phyloP scores from a whole-genome alignment of 2,797 vertebrate species.

The Streptopelia turtur region DNA sequence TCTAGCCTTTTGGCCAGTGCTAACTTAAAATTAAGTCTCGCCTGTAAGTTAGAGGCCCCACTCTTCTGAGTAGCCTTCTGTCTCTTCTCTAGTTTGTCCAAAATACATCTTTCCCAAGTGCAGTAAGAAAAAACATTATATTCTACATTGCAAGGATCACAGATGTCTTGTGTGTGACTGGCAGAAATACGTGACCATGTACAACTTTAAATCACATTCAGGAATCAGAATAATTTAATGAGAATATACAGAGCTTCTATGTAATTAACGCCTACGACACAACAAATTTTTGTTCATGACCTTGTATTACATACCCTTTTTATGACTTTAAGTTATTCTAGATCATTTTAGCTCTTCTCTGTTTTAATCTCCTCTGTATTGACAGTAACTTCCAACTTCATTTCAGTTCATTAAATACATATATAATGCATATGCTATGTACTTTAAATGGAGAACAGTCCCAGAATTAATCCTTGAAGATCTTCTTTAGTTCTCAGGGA shows the following conservation, averaged over 20 bases:
- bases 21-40: neutral
- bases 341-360: neutral
- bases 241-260: neutral
- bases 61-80: neutral
- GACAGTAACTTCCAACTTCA: conserved; percentile 4
- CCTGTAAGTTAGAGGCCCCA: neutral
- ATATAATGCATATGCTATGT: neutral
- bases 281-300: neutral
- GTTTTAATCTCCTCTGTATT: neutral
- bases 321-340: neutral
- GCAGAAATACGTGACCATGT: neutral
- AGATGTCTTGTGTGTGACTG: neutral
- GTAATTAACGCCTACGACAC: neutral
- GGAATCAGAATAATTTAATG: neutral
- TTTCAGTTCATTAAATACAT: conserved; percentile 20
- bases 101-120: neutral
- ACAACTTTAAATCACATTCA: neutral
- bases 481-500: neutral
- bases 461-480: conserved; percentile 34
- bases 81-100: neutral
- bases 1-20: neutral
- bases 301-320: neutral
- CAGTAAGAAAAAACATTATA: neutral
- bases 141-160: neutral
- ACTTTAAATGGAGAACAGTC: neutral